phyloP scores from a whole-genome alignment of 2,113 vertebrate genomes.

The Eudyptes chrysolophus region DNA sequence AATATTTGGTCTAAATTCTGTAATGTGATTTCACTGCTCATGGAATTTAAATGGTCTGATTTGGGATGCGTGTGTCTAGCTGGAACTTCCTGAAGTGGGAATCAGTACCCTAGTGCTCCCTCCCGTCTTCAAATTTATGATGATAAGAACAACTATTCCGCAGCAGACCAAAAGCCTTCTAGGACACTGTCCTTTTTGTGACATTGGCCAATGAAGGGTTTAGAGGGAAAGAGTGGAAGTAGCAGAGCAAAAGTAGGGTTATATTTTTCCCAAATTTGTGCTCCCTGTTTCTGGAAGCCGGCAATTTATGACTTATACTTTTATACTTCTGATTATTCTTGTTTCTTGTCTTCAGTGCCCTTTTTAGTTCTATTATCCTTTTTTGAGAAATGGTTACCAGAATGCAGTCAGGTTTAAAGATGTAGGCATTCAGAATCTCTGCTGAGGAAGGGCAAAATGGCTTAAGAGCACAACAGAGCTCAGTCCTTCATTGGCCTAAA shows the following conservation, averaged over 20 bases:
- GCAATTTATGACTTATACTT: not conserved
- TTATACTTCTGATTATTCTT: not conserved
- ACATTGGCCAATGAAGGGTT: not conserved
- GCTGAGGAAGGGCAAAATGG: not conserved
- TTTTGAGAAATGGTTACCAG: not conserved
- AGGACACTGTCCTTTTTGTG: not conserved
- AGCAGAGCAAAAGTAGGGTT: not conserved
- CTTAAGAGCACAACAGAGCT: not conserved
- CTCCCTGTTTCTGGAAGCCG: not conserved
- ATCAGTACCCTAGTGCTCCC: not conserved
- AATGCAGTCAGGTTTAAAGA: not conserved
- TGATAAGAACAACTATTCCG: not conserved
- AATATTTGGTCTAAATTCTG: not conserved
- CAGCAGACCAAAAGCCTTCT: not conserved
- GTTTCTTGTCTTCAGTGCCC: not conserved
- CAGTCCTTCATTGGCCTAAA: not conserved
- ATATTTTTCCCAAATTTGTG: not conserved
- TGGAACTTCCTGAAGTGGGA: not conserved
- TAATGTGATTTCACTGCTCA: not conserved
- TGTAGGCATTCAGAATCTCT: fast-evolving
- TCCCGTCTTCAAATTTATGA: not conserved
- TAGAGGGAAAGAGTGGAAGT: not conserved
- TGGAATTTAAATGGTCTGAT: not conserved
- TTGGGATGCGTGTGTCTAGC: not conserved
- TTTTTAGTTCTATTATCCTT: not conserved